Base-by-base conservation (phyloP, 2,888 invertebrate genomes). In the Pterobdella sp. region DNA sequence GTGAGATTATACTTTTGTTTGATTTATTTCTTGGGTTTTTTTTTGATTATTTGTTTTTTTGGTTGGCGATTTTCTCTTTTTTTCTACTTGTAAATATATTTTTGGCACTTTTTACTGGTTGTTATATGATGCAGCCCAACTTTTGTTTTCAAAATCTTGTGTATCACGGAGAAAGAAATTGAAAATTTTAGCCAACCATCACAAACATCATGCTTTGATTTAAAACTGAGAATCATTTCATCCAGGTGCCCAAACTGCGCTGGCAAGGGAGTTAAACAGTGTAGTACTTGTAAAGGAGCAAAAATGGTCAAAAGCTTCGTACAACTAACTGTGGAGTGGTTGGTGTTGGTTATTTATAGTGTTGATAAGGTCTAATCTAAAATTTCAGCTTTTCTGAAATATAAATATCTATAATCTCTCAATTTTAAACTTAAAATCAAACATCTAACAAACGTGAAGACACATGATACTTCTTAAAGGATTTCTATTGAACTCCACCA, bases 251-350 rank as follows among this genome's bases (percentile, higher is more conserved):
- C 35, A 4, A 1, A 60, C 18, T 71, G 71, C 26, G 1, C 71
- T 56, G 71, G 71, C 36, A 71, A 71, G 36, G 71, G 71, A 32
- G 63, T 71, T 32, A 56, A 71, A 34, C 49, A 60, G 32, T 71
- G 71, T 63, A 32, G n/a, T n/a, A 52, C 34, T 1, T 71, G 71
- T 31, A 71, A 71, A 26, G 71, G 71, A 26, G 36, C 60, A 29
- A 71, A 63, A 31, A 60, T 71, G 71, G 71, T 86, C 31, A 84
- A 84, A 73, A 86, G 85, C 78, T 86, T 80, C 78, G 84, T 86
- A 75, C 82, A 83, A 73, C 80, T 86, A 32, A 85, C 84, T 10
- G 81, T 86, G 60, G 84, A 83, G 65, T 86, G 79, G 79, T 79
- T 75, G 71, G 77, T 71, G 3, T 29, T 36, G 37, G 60, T 60